Percentiles rank a stretch among this genome's conserved stretches.
Conservation (phyloP, 2,888 invertebrate species). For the Pemphredon lugubris region DNA sequence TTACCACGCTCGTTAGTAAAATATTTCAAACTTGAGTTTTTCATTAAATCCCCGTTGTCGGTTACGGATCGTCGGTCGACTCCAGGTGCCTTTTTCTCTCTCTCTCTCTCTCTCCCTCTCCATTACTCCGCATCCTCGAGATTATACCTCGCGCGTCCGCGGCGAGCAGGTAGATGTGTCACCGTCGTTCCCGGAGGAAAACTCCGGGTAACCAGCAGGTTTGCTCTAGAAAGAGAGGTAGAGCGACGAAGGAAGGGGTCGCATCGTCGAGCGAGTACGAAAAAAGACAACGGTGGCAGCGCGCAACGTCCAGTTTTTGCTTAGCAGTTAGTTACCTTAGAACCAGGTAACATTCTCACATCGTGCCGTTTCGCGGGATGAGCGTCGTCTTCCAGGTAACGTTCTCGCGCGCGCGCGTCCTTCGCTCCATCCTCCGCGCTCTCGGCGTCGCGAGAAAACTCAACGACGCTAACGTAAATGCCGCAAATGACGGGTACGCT, state of each 20-base stretch:
- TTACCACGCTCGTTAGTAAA: no score
- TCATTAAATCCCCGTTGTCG: conserved; percentile 42
- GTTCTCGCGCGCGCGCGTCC: background rate
- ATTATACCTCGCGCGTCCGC: conserved; percentile 45
- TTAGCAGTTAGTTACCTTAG: conserved; percentile 56
- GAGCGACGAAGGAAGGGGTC: conserved; percentile 33
- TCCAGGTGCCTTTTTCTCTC: no score
- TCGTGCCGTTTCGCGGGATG: background rate
- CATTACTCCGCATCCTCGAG: conserved; percentile 45
- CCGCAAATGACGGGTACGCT: conserved; percentile 62
- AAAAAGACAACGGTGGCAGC: conserved; percentile 44
- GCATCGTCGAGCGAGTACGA: no score
- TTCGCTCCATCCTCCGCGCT: no score
- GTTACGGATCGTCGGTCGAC: no score
- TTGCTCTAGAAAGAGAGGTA: conserved; percentile 1
- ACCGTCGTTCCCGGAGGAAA: conserved; percentile 55
- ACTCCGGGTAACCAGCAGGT: conserved; percentile 4
- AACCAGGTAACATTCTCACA: conserved; percentile 56
- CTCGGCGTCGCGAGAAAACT: conserved; percentile 18
- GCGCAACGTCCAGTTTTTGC: conserved; percentile 72
- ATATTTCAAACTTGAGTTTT: no score
- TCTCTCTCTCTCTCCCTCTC: background rate
- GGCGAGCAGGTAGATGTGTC: conserved; percentile 56
- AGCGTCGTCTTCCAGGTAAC: background rate
- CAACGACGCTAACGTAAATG: conserved; percentile 47